phyloP scores from a whole-genome alignment of 1,140 invertebrate species.

The Episyrphus balteatus region DNA sequence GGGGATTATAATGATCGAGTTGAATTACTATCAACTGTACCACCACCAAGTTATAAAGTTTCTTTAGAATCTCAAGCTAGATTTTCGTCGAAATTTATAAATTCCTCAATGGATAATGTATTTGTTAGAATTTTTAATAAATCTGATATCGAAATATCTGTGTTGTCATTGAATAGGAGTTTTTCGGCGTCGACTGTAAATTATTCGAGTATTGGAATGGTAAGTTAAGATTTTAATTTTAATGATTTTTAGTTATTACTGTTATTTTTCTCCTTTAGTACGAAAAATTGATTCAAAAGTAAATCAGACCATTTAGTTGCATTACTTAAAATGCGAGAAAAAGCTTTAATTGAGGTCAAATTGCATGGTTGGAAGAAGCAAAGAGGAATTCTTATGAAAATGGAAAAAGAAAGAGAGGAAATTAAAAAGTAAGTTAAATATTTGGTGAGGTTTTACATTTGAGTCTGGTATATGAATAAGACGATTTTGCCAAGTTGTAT shows the following conservation, averaged over 20 bases:
- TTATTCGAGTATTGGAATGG: conserved; percentile 13
- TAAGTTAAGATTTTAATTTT: conserved; percentile 5
- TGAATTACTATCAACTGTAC: background rate
- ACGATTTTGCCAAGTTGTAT: too few relatives aligned
- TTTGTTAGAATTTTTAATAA: conserved; percentile 9
- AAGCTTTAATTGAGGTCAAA: conserved; percentile 16
- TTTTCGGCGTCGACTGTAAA: conserved; percentile 8
- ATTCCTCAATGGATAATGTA: conserved; percentile 6
- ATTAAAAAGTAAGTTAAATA: conserved; percentile 12
- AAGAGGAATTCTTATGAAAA: conserved; percentile 13
- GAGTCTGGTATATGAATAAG: too few relatives aligned
- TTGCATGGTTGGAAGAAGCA: conserved; percentile 21
- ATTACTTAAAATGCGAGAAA: conserved; percentile 16
- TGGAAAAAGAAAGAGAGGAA: conserved; percentile 14
- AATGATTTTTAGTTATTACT: conserved; percentile 1
- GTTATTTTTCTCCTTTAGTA: conserved; percentile 1
- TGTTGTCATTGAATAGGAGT: background rate
- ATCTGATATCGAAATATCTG: conserved; percentile 6
- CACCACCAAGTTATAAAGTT: background rate
- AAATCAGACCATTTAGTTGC: conserved; percentile 11
- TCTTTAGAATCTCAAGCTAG: background rate
- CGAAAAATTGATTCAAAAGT: conserved; percentile 9
- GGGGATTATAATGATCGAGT: conserved; percentile 1
- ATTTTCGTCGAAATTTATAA: background rate
- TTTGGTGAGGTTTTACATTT: too few relatives aligned